phyloP scores from a whole-genome alignment of 2,888 invertebrate species.

The Heliconius charithonia region DNA sequence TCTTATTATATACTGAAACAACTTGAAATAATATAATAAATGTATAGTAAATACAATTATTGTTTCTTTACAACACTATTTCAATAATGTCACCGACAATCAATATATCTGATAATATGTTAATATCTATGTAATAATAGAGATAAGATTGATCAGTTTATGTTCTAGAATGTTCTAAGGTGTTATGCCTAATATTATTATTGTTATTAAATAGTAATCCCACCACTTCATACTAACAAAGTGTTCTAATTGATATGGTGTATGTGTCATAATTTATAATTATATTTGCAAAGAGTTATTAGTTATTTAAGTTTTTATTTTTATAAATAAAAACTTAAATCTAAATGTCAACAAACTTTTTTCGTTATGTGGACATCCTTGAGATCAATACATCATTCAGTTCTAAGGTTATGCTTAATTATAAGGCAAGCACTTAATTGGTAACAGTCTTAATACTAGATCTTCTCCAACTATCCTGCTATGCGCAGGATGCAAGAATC shows the following conservation, averaged over 20 bases:
- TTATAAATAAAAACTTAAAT: too few relatives aligned
- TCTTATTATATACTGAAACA: too few relatives aligned
- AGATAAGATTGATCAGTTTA: constrained; percentile 46
- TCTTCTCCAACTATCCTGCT: too few relatives aligned
- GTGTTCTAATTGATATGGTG: neutral
- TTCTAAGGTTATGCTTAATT: neutral
- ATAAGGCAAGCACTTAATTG: too few relatives aligned
- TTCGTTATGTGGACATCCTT: neutral
- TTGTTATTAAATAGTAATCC: constrained; percentile 22
- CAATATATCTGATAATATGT: constrained; percentile 29
- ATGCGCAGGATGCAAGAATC: neutral
- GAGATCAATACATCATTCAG: neutral
- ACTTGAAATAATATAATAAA: too few relatives aligned
- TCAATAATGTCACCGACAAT: constrained; percentile 12
- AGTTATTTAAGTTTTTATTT: neutral
- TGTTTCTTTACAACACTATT: neutral
- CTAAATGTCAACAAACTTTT: neutral
- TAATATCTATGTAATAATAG: constrained; percentile 34
- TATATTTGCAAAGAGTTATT: neutral
- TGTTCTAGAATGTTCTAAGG: constrained; percentile 45
- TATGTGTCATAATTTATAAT: neutral
- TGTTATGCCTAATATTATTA: neutral
- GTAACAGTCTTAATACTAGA: too few relatives aligned
- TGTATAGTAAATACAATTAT: neutral
- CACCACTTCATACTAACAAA: neutral